Conservation (phyloP, 2,888 invertebrate genomes). For the Anarsia innoxiella region DNA sequence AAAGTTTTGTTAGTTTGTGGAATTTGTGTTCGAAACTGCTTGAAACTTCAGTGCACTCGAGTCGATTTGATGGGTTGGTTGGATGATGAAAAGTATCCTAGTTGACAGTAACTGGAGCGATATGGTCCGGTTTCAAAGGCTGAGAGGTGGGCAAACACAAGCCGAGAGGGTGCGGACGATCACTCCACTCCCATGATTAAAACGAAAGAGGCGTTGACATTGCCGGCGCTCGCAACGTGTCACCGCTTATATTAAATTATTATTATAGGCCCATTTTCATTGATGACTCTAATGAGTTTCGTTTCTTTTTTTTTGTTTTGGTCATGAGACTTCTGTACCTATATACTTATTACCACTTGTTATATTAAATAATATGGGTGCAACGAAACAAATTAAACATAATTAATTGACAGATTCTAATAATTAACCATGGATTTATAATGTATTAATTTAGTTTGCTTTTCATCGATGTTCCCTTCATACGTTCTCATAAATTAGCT, state of each 20-base stretch:
- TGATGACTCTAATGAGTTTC: background rate
- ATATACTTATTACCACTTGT: too few relatives aligned
- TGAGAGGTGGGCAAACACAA: slow-evolving; percentile 63
- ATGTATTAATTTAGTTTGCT: too few relatives aligned
- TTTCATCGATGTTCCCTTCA: slow-evolving; percentile 39
- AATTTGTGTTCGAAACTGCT: slow-evolving; percentile 14
- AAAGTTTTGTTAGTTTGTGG: background rate
- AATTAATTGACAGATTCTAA: too few relatives aligned
- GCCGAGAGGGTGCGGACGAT: slow-evolving; percentile 59
- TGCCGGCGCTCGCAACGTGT: slow-evolving; percentile 49
- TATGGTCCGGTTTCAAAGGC: slow-evolving; percentile 64
- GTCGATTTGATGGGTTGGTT: slow-evolving; percentile 37
- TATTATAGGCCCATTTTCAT: background rate
- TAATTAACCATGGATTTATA: too few relatives aligned
- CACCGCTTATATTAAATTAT: slow-evolving; percentile 50
- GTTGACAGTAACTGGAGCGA: slow-evolving; percentile 44
- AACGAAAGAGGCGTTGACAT: slow-evolving; percentile 67
- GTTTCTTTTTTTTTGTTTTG: too few relatives aligned
- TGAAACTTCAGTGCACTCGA: slow-evolving; percentile 29
- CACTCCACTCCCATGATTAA: slow-evolving; percentile 72
- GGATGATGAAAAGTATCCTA: slow-evolving; percentile 57
- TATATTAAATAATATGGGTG: too few relatives aligned
- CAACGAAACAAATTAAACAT: too few relatives aligned
- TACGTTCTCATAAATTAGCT: slow-evolving; percentile 58
- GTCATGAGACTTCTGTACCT: too few relatives aligned